phyloP scores from a whole-genome alignment of 2,888 invertebrate species.

The Phyllotreta striolata region DNA sequence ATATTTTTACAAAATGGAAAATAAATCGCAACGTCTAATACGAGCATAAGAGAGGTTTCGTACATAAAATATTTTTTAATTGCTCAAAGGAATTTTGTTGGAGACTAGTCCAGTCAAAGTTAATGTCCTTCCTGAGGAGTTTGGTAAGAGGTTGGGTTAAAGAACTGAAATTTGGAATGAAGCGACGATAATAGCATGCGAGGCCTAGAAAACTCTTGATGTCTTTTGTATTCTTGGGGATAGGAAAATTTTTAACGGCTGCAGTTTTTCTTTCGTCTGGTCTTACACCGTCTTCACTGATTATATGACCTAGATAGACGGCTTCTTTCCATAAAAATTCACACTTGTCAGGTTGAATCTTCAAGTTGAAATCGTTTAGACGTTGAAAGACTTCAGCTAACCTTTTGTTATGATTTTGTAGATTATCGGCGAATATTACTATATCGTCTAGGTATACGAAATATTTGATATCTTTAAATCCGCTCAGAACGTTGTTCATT shows the following conservation, averaged over 20 bases:
- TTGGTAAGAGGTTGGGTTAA: slow-evolving; percentile 39
- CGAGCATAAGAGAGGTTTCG: slow-evolving; percentile 35
- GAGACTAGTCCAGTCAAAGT: slow-evolving; percentile 34
- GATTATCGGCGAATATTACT: slow-evolving; percentile 28
- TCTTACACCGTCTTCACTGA: slow-evolving; percentile 38
- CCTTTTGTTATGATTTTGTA: slow-evolving; percentile 29
- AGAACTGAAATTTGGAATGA: slow-evolving; percentile 38
- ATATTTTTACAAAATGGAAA: too few relatives aligned
- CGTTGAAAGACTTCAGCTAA: slow-evolving; percentile 33
- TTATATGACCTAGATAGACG: slow-evolving; percentile 39
- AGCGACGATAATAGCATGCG: slow-evolving; percentile 38
- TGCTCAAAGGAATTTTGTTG: slow-evolving; percentile 41
- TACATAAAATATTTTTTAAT: slow-evolving; percentile 37
- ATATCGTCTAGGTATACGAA: slow-evolving; percentile 35
- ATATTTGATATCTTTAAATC: slow-evolving; percentile 27
- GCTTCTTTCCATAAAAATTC: slow-evolving; percentile 40
- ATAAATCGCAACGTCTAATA: too few relatives aligned
- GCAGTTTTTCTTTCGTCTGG: slow-evolving; percentile 36
- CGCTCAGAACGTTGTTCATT: slow-evolving; percentile 30
- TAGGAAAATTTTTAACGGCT: slow-evolving; percentile 34
- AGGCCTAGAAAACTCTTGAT: slow-evolving; percentile 43
- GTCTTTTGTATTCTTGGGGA: slow-evolving; percentile 34
- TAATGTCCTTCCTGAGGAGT: slow-evolving; percentile 35
- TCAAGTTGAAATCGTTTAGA: slow-evolving; percentile 27
- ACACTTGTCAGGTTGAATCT: slow-evolving; percentile 39